Evolutionary conservation across 2,113 vertebrate genomes (phyloP), one percentile per base, ranked within the genome.

Genomic region (Carassius auratus): DNA sequence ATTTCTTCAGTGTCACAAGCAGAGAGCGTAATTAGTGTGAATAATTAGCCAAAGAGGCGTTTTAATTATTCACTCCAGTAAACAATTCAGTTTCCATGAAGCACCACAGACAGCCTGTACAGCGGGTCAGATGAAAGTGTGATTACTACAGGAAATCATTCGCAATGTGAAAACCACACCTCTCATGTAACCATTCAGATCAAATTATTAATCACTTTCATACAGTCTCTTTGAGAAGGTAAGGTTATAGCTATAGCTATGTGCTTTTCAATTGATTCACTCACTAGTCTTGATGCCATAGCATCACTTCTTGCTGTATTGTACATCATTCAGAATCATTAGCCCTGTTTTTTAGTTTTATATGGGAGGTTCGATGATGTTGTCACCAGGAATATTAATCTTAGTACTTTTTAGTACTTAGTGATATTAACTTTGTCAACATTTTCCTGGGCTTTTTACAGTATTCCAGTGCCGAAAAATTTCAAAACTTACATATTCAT

Each of bases 11-110:
- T 66, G 61, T 69, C 68, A 36, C 38, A 50, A 80, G 76, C 66
- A 9, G 33, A 23, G 33, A n/a, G 50, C n/a, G 48, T 77, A 86
- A 84, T 83, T 76, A 83, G 52, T 2, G 52, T 85, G 84, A 85
- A 80, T 69, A 85, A 85, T 85, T 85, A 80, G 33, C 62, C 66
- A 80, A 61, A 69, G 50, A 85, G 84, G 50, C 76, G 50, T 26
- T 68, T 84, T 76, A 75, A 77, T 77, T 68, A 69, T 52, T 83
- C 83, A 74, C 78, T 84, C 66, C 21, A 85, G 81, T 66, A 80
- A 75, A 80, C 57, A 38, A 64, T 87, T 84, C 48, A 42, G 38
- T 84, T 87, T 33, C 7, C 52, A 78, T 68, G 19, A 33, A 78
- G 30, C 36, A 23, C 33, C 50, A 17, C 23, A 59, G 84, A 68